Base-by-base conservation (phyloP, 2,888 invertebrate genomes). In the Ganaspis brasiliensis region DNA sequence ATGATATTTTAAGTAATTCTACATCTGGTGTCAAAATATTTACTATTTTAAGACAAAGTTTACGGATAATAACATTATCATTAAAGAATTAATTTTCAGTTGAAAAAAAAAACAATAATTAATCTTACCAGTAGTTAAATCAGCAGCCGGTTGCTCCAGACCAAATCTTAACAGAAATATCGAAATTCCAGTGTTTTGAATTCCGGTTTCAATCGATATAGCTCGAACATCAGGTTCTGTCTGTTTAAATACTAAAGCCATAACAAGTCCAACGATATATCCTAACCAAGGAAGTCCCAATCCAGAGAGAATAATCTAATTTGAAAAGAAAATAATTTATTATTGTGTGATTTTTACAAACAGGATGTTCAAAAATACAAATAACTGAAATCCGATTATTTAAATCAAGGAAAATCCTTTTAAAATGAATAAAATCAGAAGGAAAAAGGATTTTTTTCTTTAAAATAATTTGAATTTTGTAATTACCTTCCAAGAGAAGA, bases 131-230 rank as follows among this genome's bases (percentile, higher is more conserved):
- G 97, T 97, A 3, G 98, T 97, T 59, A 98, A 92, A 92, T 98
- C 98, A 0, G 96, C 97, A 82, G 96, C 95, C 0, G 98, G 98
- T 87, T 97, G 96, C 0, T 94, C 94, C 76, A 98, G 92, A 3
- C 97, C 95, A 88, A 97, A 95, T 75, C 96, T 92, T 73, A 98
- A 92, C 84, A 98, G 93, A 91, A 98, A 97, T 86, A 98, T 98
- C 0, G 98, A 94, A 81, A 98, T 95, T 57, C 98, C 98, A 0
- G 98, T 98, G 92, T 98, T 98, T 92, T 98, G 98, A 73, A 98
- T 95, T 72, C 98, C 98, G 4, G 97, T 97, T 93, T 98, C 98
- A 70, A 98, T 95, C 67, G 97, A 95, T 86, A 98, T 98, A 5
- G 98, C 97, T n/a, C 97, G 92, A 2, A 95, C 92, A 90, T 98